Conservation (phyloP, 2,797 vertebrate species). For the Rachycentron canadum region DNA sequence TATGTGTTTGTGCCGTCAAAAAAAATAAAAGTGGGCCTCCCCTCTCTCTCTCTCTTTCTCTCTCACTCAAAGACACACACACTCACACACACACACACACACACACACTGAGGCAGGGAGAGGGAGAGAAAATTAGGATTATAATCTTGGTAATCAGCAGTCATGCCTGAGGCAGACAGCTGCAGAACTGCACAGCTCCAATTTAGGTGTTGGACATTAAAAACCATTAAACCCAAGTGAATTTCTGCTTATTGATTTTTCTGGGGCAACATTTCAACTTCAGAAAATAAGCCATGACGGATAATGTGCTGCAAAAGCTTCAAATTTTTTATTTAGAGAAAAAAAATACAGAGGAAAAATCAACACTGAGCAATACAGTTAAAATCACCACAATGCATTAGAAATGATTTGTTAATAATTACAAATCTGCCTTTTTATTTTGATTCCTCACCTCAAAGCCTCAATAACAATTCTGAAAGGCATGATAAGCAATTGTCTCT, state of each 20-base stretch:
- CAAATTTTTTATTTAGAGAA: conserved; percentile 52
- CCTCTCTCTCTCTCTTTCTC: conserved; percentile 6
- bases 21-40: conserved; percentile 37
- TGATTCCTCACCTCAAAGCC: conserved; percentile 2
- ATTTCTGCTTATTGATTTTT: conserved; percentile 69
- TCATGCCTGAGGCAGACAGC: conserved; percentile 69
- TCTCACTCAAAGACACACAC: background rate
- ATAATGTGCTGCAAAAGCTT: conserved; percentile 36
- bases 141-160: conserved; percentile 73
- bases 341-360: conserved; percentile 13
- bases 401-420: conserved; percentile 2
- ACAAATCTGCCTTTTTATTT: background rate
- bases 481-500: background rate
- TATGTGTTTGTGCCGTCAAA: conserved; percentile 47
- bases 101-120: conserved; percentile 20
- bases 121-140: conserved; percentile 71
- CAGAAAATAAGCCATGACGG: conserved; percentile 37
- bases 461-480: conserved; percentile 4
- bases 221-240: conserved; percentile 67
- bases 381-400: conserved; percentile 6
- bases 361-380: conserved; percentile 3
- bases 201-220: conserved; percentile 71
- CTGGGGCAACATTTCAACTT: conserved; percentile 60
- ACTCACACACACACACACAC: conserved; percentile 13
- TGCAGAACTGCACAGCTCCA: conserved; percentile 68